A percentile compares a stretch with the other conserved stretches of the same genome.
phyloP scores from a whole-genome alignment of 2,888 invertebrate species.

The Pandemis heparana region DNA sequence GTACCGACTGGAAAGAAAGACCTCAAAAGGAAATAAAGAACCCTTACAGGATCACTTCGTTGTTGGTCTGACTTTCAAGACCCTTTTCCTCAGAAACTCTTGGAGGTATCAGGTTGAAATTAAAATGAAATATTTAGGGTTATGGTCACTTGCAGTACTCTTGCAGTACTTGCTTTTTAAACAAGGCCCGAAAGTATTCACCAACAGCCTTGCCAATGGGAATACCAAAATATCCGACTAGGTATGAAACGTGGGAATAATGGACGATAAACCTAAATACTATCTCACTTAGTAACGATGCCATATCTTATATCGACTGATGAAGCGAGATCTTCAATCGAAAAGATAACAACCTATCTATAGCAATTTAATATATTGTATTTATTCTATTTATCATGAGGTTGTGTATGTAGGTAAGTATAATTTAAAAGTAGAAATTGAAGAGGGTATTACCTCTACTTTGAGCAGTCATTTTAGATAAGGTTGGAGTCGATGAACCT shows the following conservation, averaged over 20 bases:
- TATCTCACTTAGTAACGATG: slow-evolving; percentile 11
- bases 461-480: not conserved
- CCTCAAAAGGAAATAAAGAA: too few relatives aligned
- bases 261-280: not conserved
- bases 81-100: too few relatives aligned
- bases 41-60: too few relatives aligned
- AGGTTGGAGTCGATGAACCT: not conserved
- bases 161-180: too few relatives aligned
- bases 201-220: too few relatives aligned
- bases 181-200: too few relatives aligned
- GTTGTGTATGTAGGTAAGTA: not conserved
- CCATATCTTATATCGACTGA: not conserved
- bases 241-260: not conserved
- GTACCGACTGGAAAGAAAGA: too few relatives aligned
- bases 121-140: too few relatives aligned
- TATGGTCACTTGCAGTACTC: too few relatives aligned
- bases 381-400: not conserved
- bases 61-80: too few relatives aligned
- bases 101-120: too few relatives aligned
- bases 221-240: too few relatives aligned
- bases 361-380: not conserved
- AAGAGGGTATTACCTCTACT: not conserved
- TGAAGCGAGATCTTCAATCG: slow-evolving; percentile 2
- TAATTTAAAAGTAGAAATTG: not conserved
- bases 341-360: not conserved